phyloP scores from a whole-genome alignment of 2,888 invertebrate species.

The Acanthoscelides obtectus region DNA sequence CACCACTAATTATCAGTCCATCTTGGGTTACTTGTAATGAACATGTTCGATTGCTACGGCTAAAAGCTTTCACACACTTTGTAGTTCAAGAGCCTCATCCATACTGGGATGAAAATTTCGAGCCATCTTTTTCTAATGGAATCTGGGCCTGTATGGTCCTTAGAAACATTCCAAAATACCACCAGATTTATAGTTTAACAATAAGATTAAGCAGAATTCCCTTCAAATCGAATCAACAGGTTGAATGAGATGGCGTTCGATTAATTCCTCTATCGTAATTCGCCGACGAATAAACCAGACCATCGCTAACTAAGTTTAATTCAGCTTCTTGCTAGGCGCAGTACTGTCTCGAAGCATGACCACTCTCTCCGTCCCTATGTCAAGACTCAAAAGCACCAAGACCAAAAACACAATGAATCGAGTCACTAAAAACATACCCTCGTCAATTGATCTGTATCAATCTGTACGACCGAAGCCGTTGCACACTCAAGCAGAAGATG shows the following conservation, averaged over 20 bases:
- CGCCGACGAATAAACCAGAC: background rate
- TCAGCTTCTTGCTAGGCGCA: background rate
- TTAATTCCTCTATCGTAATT: background rate
- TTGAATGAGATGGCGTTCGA: background rate
- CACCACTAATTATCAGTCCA: too few relatives aligned
- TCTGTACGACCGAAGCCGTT: background rate
- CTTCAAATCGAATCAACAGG: too few relatives aligned
- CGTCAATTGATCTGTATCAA: background rate
- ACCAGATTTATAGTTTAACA: too few relatives aligned
- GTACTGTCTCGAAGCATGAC: background rate
- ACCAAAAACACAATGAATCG: background rate
- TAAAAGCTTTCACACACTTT: too few relatives aligned
- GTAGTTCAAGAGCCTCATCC: too few relatives aligned
- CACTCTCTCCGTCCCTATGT: background rate
- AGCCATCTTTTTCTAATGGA: too few relatives aligned
- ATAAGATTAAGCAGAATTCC: too few relatives aligned
- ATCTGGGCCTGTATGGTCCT: too few relatives aligned
- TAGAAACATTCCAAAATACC: too few relatives aligned
- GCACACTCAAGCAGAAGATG: background rate
- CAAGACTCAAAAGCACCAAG: background rate
- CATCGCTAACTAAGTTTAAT: background rate
- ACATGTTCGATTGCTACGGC: too few relatives aligned
- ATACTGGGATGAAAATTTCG: too few relatives aligned
- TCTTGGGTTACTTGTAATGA: too few relatives aligned
- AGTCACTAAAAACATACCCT: background rate